Base-by-base conservation (phyloP, 2,888 invertebrate species). In the Cryptocheilus praepositus region DNA sequence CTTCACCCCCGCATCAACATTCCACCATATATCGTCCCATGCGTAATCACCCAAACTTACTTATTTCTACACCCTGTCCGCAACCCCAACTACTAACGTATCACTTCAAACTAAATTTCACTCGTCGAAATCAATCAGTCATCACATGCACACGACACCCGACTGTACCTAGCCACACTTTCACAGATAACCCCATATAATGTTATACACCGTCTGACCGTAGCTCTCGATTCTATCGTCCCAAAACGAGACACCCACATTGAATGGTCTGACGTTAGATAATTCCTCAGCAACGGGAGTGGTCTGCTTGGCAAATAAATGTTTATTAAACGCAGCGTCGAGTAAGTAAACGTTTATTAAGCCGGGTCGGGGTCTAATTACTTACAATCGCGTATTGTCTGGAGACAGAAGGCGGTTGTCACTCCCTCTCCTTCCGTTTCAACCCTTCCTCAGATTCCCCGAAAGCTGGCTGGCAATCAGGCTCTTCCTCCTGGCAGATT, bases 401-500 rank as follows among this genome's bases (percentile, higher is more conserved):
- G 36, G 36, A n/a, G 36, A 19, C 44, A 36, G 56, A 16, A 28
- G 4, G 43, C n/a, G 36, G 44, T 56, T n/a, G 16, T 49, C 18
- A 18, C 49, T 1, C n/a, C 18, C 49, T n/a, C 49, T 16, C 18
- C 16, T 15, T 4, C 49, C 49, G 49, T n/a, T 8, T 4, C 49
- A 13, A 49, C 18, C 18, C 16, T 7, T 5, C 49, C 49, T 49
- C n/a, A 18, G n/a, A 49, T 49, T 49, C 16, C 18, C 49, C n/a
- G 49, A 49, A 18, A 16, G 49, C 49, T 16, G 49, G 49, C 4
- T 18, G 49, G 49, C 58, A 58, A 63, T 69, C 62, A 64, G 61
- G 68, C 70, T 64, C 64, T 61, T 66, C 62, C 63, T 64, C 49
- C 67, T 56, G 59, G 55, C 64, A 63, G 70, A 76, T 76, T 73